Percentiles rank a stretch among this genome's conserved stretches.
phyloP scores from a whole-genome alignment of 53 echinoderm and acorn worm genomes.

The Mesocentrotus franciscanus region DNA sequence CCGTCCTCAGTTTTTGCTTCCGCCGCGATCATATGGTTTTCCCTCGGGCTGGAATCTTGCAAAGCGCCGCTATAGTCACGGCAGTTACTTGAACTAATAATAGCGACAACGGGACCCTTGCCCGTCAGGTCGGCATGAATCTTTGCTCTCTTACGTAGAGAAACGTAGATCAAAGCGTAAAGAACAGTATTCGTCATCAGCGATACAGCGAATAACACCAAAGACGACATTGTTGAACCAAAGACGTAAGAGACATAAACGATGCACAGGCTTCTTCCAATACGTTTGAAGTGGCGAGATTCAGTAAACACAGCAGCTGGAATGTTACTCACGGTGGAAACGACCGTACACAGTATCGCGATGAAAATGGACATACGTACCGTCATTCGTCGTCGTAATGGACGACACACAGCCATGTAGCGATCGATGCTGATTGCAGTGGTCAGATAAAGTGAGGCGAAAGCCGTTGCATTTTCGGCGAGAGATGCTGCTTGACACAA shows the following conservation, averaged over 20 bases:
- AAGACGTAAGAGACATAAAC: neutral
- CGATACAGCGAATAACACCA: neutral
- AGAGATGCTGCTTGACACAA: neutral
- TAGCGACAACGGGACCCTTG: neutral
- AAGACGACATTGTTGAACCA: neutral
- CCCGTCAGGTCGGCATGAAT: neutral
- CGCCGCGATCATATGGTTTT: neutral
- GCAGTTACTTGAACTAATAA: neutral
- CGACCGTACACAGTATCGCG: neutral
- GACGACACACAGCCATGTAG: neutral
- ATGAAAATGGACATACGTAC: neutral
- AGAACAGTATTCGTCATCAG: neutral
- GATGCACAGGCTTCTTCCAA: neutral
- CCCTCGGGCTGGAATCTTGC: neutral
- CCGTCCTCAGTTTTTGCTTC: neutral
- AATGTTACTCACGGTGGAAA: neutral
- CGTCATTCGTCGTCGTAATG: slow-evolving; percentile 30
- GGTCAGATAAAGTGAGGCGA: neutral
- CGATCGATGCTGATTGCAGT: slow-evolving; percentile 34
- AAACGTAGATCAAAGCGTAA: neutral
- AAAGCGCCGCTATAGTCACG: neutral
- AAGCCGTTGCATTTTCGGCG: neutral
- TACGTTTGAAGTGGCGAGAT: neutral
- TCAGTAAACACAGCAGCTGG: neutral
- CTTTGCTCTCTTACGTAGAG: slow-evolving; percentile 1